phyloP scores from a whole-genome alignment of 1,140 invertebrate species.

The Glomeris maerens region DNA sequence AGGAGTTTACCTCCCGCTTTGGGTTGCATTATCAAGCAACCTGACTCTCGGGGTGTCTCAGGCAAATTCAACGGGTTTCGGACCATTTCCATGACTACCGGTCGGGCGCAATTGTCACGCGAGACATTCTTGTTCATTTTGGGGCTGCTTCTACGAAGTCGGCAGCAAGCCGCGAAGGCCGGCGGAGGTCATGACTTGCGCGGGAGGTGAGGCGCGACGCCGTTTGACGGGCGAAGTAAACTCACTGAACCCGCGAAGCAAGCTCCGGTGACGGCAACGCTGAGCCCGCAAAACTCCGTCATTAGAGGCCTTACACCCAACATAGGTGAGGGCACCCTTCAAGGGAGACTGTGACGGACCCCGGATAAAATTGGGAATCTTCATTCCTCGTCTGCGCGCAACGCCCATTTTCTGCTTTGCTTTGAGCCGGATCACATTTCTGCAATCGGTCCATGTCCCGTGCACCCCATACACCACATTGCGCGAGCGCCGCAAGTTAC shows the following conservation, averaged over 20 bases:
- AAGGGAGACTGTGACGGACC: conserved; percentile 17
- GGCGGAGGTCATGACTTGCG: conserved; percentile 39
- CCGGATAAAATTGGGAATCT: no score
- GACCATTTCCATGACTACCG: no score
- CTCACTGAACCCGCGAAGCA: conserved; percentile 50
- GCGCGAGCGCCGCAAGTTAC: conserved; percentile 32
- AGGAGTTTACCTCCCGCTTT: conserved; percentile 68
- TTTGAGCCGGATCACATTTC: no score
- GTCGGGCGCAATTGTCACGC: no score
- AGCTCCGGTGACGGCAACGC: conserved; percentile 36
- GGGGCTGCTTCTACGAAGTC: no score
- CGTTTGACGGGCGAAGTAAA: conserved; percentile 52
- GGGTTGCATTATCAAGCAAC: conserved; percentile 73
- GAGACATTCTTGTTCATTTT: no score
- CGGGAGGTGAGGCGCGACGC: conserved; percentile 23
- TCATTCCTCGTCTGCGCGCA: no score
- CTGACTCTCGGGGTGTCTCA: conserved; percentile 55
- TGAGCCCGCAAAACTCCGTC: conserved; percentile 35
- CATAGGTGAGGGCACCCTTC: neutral
- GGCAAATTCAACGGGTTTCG: no score
- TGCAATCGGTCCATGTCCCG: no score
- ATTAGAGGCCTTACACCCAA: conserved; percentile 50
- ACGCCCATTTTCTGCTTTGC: no score
- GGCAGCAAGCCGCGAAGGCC: no score
- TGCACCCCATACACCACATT: conserved; percentile 53